Evolutionary conservation across 2,797 vertebrate species (phyloP).

Genomic region (Pterois miles): DNA sequence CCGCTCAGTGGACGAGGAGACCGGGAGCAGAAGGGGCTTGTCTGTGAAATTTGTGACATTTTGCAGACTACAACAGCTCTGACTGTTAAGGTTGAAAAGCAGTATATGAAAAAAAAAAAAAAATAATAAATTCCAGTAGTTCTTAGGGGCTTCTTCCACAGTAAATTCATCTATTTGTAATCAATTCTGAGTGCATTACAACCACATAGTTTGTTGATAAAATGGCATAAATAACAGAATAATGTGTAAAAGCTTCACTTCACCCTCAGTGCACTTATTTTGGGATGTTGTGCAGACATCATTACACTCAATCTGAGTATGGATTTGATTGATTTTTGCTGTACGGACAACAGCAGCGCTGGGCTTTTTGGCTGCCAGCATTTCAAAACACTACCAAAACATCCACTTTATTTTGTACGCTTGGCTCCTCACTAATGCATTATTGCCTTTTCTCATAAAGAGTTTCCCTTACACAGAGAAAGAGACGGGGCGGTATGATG

Average conservation of each 20-base stretch:
- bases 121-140: not conserved
- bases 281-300: not conserved
- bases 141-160: not conserved
- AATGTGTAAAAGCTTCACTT: not conserved
- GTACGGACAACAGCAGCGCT: not conserved
- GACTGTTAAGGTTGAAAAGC: slow-evolving; percentile 39
- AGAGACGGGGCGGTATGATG: not conserved
- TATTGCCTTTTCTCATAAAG: not conserved
- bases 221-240: not conserved
- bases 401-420: not conserved
- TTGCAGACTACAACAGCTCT: slow-evolving; percentile 32
- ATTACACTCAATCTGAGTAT: not conserved
- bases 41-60: slow-evolving; percentile 38
- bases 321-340: not conserved
- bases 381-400: not conserved
- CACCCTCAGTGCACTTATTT: not conserved
- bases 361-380: not conserved
- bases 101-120: slow-evolving; percentile 29
- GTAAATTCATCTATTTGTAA: not conserved
- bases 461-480: not conserved
- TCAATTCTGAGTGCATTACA: not conserved
- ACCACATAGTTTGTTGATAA: not conserved
- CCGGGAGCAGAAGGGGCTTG: not conserved
- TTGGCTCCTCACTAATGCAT: not conserved
- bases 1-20: slow-evolving; percentile 38